phyloP scores from a whole-genome alignment of 1,140 invertebrate genomes.

The Triops longicaudatus region DNA sequence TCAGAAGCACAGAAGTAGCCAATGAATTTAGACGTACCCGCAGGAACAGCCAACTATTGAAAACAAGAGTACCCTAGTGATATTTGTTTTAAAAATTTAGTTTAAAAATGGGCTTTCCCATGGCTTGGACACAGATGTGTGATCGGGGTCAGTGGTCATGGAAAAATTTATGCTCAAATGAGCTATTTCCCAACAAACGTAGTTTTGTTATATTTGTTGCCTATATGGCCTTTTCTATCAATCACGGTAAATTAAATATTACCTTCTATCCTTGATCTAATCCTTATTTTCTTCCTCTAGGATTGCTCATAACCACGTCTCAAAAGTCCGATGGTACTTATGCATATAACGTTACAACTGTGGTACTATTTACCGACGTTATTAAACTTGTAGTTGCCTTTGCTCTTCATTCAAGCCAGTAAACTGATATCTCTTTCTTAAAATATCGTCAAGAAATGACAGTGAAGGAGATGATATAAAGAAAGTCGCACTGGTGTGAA shows the following conservation, averaged over 20 bases:
- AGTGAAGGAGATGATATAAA: too few species aligned
- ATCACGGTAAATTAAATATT: conserved; percentile 54
- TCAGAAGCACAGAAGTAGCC: too few species aligned
- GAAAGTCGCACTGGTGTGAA: too few species aligned
- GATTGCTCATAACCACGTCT: conserved; percentile 81
- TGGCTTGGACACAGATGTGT: neutral
- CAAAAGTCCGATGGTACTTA: conserved; percentile 71
- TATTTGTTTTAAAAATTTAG: too few species aligned
- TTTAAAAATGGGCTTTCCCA: neutral
- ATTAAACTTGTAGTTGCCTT: conserved; percentile 69
- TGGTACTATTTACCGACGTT: conserved; percentile 79
- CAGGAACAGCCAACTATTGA: too few species aligned
- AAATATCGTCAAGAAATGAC: too few species aligned
- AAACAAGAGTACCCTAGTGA: too few species aligned
- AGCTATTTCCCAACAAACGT: conserved; percentile 70
- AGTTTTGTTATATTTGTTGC: conserved; percentile 68
- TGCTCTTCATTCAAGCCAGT: conserved; percentile 51
- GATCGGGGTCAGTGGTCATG: neutral
- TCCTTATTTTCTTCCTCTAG: conserved; percentile 46
- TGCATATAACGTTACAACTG: conserved; percentile 76
- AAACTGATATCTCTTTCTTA: conserved; percentile 30
- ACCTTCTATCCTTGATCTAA: neutral
- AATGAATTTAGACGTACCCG: too few species aligned
- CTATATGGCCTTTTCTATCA: conserved; percentile 73
- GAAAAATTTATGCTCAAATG: conserved; percentile 41